phyloP scores from a whole-genome alignment of 2,797 vertebrate species.

The Tarsius wallacei region DNA sequence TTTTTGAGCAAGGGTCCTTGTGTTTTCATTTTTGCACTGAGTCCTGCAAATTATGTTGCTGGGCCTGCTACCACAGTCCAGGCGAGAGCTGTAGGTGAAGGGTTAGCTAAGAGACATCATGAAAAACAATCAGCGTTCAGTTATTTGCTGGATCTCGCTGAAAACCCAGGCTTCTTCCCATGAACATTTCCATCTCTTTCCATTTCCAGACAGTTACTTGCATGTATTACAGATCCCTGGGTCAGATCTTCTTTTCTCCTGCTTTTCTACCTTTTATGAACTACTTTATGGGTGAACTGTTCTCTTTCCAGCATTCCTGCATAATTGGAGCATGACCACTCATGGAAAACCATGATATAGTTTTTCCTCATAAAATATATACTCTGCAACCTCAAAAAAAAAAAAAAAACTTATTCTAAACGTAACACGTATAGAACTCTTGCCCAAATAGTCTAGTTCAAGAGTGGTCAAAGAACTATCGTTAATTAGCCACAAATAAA shows the following conservation, averaged over 20 bases:
- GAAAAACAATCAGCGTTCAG: not conserved
- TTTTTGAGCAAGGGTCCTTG: not conserved
- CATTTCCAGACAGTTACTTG: not conserved
- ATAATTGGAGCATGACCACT: not conserved
- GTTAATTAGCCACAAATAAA: not conserved
- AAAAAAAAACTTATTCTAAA: not conserved
- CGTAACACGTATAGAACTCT: not conserved
- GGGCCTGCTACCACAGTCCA: not conserved
- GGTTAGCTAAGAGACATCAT: not conserved
- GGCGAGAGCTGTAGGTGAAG: not conserved
- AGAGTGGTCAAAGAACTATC: not conserved
- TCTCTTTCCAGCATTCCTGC: not conserved
- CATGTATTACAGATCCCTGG: not conserved
- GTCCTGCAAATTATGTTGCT: not conserved
- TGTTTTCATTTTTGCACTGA: not conserved
- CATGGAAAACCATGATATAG: not conserved
- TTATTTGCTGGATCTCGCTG: not conserved
- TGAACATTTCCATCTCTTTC: not conserved
- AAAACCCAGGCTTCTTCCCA: not conserved
- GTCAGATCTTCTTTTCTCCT: not conserved
- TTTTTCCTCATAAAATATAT: conserved; percentile 7
- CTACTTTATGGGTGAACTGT: not conserved
- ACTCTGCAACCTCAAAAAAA: not conserved
- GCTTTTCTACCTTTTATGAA: not conserved
- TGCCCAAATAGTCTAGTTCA: not conserved